phyloP scores from a whole-genome alignment of 2,113 vertebrate genomes.

The Butorides virescens region DNA sequence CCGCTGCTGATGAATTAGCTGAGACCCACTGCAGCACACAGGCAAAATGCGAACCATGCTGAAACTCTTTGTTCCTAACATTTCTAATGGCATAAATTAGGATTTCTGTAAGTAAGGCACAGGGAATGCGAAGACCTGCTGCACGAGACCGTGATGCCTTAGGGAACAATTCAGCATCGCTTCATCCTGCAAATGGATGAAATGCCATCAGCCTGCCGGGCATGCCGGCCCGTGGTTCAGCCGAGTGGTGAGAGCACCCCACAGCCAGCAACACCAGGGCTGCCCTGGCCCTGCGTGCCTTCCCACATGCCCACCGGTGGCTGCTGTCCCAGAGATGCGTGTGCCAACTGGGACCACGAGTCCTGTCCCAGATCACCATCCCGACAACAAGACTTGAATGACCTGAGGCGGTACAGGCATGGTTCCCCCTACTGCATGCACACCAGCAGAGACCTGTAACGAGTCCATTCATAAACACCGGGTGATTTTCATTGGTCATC shows the following conservation, averaged over 20 bases:
- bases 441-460: neutral
- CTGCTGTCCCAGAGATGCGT: accelerated
- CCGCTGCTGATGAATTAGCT: slow-evolving; percentile 1
- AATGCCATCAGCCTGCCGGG: accelerated
- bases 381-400: neutral
- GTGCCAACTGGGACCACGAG: neutral
- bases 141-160: accelerated
- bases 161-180: neutral
- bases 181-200: too few species aligned
- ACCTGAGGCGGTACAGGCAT: accelerated
- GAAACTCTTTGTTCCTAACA: neutral
- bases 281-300: accelerated
- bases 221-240: accelerated
- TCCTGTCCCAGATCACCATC: neutral
- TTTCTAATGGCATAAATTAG: neutral
- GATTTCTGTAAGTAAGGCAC: neutral
- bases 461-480: neutral
- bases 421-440: neutral
- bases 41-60: neutral
- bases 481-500: neutral
- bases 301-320: accelerated
- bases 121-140: neutral
- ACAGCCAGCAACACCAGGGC: accelerated
- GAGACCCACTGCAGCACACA: neutral
- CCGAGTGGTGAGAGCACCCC: accelerated